A percentile compares a stretch with the other conserved stretches of the same genome.
phyloP scores from a whole-genome alignment of 2,113 vertebrate species.

The human region GRCh38 chr3:112123001-112123500 shows the following conservation, averaged over 20 bases:
- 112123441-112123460: neutral
- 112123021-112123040: neutral
- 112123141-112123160: neutral
- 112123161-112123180: neutral
- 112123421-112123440: neutral
- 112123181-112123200: neutral
- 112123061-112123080: neutral
- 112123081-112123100: neutral
- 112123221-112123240: neutral
- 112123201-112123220: neutral
- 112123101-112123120: neutral
- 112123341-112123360: neutral
- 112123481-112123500: rapidly evolving
- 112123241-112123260: neutral
- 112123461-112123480: neutral
- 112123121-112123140: neutral
- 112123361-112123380: neutral
- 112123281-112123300: neutral
- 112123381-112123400: neutral
- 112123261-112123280: neutral
- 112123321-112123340: neutral
- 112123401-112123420: neutral
- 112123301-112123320: neutral
- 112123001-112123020: neutral
- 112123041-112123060: neutral